Evolutionary conservation across 2,888 invertebrate species (phyloP).

Genomic region (Cantharis nigra): DNA sequence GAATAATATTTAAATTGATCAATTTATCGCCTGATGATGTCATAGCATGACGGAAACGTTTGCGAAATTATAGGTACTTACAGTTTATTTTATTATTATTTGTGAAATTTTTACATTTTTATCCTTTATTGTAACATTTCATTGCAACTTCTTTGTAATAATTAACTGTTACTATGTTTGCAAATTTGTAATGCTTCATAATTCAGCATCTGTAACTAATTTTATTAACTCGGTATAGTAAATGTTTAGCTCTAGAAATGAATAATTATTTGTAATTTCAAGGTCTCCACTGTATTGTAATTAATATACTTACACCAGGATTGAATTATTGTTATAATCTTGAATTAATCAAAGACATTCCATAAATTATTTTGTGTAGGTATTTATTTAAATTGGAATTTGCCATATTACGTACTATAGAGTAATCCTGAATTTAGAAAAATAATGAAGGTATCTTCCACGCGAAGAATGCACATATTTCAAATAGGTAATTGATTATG

Average conservation of each 20-base stretch:
- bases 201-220: neutral
- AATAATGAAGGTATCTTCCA: neutral
- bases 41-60: too few species aligned
- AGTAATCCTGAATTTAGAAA: neutral
- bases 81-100: too few species aligned
- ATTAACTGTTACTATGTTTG: neutral
- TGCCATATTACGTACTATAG: neutral
- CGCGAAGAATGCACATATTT: neutral
- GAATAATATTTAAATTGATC: neutral
- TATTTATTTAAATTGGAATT: neutral
- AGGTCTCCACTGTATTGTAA: neutral
- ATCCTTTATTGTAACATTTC: neutral
- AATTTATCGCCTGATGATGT: too few species aligned
- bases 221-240: neutral
- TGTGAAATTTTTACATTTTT: neutral
- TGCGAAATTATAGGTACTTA: too few species aligned
- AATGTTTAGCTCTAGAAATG: neutral
- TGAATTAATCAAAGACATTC: neutral
- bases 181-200: neutral
- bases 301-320: neutral
- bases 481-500: neutral
- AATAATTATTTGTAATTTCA: neutral
- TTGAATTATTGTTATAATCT: neutral
- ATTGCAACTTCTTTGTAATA: neutral
- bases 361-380: neutral